Evolutionary conservation across 2,113 vertebrate species (phyloP), one percentile per base, ranked within the genome.

Genomic region (Ammodytes marinus): DNA sequence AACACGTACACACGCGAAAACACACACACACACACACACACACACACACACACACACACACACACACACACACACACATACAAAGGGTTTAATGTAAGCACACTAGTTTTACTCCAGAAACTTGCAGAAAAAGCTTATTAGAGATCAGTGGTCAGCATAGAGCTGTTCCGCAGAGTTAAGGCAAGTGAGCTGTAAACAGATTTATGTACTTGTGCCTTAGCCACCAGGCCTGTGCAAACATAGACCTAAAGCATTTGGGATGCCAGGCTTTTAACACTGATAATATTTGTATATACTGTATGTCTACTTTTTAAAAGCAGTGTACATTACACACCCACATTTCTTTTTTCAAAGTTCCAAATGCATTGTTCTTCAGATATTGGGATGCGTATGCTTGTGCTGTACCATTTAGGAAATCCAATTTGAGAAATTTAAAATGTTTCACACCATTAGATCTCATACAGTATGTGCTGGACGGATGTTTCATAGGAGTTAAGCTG

Each of bases 81-180:
- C 40, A 45, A 64, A 27, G 7, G 55, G 64, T 58, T 87, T 83
- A 50, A 69, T 69, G 69, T 58, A 52, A 37, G 43, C 78, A 64
- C 63, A 67, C 10, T 72, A 35, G 37, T 73, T 74, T 49, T 5
- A 42, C 64, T 15, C 7, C 57, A 27, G 27, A 27, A 27, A 27
- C 65, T 19, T 6, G 54, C 19, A 60, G 69, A 74, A 59, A 69
- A 74, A 78, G 6, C 42, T 47, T 54, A 65, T 88, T 74, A 70
- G 40, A 83, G 65, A 64, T 85, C 68, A 68, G 53, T 72, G 74
- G 69, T 83, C 78, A 88, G 74, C 64, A 14, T 79, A 14, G 61
- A 77, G 63, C 76, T 68, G 50, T 83, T 85, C 42, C 84, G 74
- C 63, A 79, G 50, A 74, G 58, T 70, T 10, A 8, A 54, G 37